Conservation (phyloP, 2,113 vertebrate genomes). For the Eretmochelys imbricata region DNA sequence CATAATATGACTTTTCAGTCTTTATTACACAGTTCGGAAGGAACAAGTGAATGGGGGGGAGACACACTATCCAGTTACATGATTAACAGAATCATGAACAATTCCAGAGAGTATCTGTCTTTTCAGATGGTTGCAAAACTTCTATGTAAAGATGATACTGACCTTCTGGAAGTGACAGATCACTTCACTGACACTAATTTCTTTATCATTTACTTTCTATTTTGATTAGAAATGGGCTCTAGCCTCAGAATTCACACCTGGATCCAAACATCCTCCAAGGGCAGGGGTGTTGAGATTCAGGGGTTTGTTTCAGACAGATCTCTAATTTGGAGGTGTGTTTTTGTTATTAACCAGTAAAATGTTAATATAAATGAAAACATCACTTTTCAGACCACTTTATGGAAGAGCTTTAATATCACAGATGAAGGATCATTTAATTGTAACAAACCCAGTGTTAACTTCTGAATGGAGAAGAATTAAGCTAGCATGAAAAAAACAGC, state of each 20-base stretch:
- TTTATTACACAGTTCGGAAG: not conserved
- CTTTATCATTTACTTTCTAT: not conserved
- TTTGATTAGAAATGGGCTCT: constrained; percentile 2
- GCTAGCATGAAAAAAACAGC: not conserved
- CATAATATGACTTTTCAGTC: not conserved
- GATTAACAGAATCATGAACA: not conserved
- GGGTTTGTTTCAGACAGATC: not conserved
- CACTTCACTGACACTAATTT: not conserved
- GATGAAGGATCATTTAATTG: not conserved
- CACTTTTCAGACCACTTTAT: not conserved
- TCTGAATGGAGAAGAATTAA: not conserved
- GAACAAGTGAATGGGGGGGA: not conserved
- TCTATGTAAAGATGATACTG: not conserved
- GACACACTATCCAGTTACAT: not conserved
- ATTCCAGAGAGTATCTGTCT: not conserved
- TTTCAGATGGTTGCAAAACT: not conserved
- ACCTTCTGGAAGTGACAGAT: not conserved
- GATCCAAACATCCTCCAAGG: not conserved
- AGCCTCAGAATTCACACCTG: not conserved
- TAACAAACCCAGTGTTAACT: not conserved
- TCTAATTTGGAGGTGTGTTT: rapidly evolving
- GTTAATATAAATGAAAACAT: not conserved
- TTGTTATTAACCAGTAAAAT: not conserved
- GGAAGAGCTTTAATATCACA: not conserved
- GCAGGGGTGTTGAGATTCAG: not conserved